A percentile compares a stretch with the other conserved stretches of the same genome.
These are phyloP conservation scores for Protophormia terraenovae DNA, from an alignment of 2,888 invertebrate species.

Conservation along the genomic window DNA sequence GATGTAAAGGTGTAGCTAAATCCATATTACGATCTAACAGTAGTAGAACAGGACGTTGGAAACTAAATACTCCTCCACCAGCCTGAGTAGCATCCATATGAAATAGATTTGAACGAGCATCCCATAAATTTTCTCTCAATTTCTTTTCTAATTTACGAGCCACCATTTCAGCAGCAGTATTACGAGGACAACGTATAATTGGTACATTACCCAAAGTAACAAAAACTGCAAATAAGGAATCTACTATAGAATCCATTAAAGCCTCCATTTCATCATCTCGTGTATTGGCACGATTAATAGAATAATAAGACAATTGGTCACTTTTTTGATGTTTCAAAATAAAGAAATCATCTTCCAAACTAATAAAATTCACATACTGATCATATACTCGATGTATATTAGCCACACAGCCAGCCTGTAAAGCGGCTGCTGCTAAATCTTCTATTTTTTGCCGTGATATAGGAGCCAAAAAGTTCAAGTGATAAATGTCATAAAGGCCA, in stretches of 20 bases:
- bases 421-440: constrained; percentile 95
- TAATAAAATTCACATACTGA: constrained; percentile 99
- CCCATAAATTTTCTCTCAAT: constrained; percentile 96
- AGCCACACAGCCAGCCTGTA: constrained; percentile 94
- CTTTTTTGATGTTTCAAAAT: constrained; percentile 95
- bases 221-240: constrained; percentile 98
- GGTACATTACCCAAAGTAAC: constrained; percentile 93
- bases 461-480: constrained; percentile 97
- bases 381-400: constrained; percentile 98
- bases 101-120: constrained; percentile 97
- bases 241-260: constrained; percentile 96
- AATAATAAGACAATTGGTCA: constrained; percentile 95
- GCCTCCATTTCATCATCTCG: constrained; percentile 97
- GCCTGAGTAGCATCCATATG: constrained; percentile 90
- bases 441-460: constrained; percentile 96
- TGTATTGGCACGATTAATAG: constrained; percentile 95
- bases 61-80: constrained; percentile 88
- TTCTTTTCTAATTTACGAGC: constrained; percentile 98
- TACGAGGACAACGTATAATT: constrained; percentile 88
- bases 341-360: constrained; percentile 98
- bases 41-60: constrained; percentile 95
- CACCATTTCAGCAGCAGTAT: constrained; percentile 99
- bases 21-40: constrained; percentile 96
- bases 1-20: constrained; percentile 98
- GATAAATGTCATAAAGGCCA: constrained; percentile 96